phyloP scores from a whole-genome alignment of 2,113 vertebrate species.

The Silurus meridionalis region DNA sequence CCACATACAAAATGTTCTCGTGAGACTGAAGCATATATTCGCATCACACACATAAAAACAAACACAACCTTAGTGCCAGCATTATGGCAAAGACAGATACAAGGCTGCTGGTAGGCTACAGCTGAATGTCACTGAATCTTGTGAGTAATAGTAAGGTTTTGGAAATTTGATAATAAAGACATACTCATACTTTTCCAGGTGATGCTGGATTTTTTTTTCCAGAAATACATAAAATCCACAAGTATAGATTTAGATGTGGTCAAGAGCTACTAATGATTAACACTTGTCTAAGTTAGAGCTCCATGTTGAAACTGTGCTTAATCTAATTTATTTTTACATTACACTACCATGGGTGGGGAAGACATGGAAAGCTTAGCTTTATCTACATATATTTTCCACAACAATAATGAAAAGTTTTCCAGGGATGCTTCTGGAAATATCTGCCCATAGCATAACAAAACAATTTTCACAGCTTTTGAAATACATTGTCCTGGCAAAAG shows the following conservation, averaged over 20 bases:
- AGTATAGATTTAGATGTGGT: background rate
- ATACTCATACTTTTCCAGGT: constrained; percentile 34
- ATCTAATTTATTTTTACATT: constrained; percentile 1
- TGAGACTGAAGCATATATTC: background rate
- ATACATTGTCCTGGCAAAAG: background rate
- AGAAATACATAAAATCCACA: background rate
- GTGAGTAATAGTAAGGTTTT: constrained; percentile 28
- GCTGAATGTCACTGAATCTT: constrained; percentile 12
- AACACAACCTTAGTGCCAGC: constrained; percentile 12
- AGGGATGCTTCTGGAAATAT: background rate
- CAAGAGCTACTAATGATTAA: background rate
- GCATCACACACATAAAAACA: constrained; percentile 15
- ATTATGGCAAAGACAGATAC: constrained; percentile 1
- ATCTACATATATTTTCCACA: background rate
- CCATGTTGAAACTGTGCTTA: background rate
- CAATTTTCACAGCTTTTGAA: background rate
- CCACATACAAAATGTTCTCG: constrained; percentile 1
- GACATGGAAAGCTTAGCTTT: background rate
- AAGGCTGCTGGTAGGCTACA: background rate
- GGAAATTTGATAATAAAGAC: constrained; percentile 41
- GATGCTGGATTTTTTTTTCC: background rate
- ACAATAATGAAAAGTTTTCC: background rate
- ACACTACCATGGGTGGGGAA: background rate
- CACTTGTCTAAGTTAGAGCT: background rate
- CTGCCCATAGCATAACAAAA: background rate